phyloP scores from a whole-genome alignment of 2,113 vertebrate genomes.

The Turnix velox region DNA sequence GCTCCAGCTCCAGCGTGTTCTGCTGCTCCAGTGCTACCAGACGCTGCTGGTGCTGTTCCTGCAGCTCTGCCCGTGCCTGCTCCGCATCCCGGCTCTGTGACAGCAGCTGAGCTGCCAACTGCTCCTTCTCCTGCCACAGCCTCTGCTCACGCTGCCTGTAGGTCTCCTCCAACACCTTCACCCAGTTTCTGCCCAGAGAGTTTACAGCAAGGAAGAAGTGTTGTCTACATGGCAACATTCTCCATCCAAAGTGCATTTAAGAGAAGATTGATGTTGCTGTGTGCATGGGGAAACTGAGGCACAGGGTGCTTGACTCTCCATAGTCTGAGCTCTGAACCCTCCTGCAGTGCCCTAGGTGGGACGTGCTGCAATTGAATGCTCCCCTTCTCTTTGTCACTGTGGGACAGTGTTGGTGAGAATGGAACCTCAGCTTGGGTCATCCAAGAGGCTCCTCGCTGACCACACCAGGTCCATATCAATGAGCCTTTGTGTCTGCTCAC shows the following conservation, averaged over 20 bases:
- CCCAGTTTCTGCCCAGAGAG: constrained; percentile 60
- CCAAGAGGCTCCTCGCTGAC: neutral
- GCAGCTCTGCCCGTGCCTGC: constrained; percentile 73
- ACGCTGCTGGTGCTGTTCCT: constrained; percentile 79
- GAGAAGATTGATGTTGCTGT: neutral
- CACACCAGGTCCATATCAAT: neutral
- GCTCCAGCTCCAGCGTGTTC: constrained; percentile 77
- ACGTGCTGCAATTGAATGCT: neutral
- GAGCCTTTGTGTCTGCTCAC: neutral
- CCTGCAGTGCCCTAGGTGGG: rapidly evolving
- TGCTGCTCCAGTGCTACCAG: constrained; percentile 76
- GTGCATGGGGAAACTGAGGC: neutral
- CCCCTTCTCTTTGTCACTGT: neutral
- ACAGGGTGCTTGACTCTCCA: neutral
- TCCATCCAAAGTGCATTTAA: neutral
- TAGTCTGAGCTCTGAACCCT: neutral
- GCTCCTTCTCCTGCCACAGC: constrained; percentile 74
- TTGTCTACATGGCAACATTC: neutral
- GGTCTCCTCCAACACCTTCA: constrained; percentile 81
- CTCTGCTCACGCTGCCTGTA: constrained; percentile 71
- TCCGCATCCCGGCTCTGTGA: constrained; percentile 50
- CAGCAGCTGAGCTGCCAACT: constrained; percentile 70
- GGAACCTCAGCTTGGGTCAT: neutral
- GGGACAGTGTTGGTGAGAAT: neutral
- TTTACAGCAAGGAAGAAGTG: neutral